phyloP scores from a whole-genome alignment of 2,888 invertebrate genomes.

The Cephus sareptanus region DNA sequence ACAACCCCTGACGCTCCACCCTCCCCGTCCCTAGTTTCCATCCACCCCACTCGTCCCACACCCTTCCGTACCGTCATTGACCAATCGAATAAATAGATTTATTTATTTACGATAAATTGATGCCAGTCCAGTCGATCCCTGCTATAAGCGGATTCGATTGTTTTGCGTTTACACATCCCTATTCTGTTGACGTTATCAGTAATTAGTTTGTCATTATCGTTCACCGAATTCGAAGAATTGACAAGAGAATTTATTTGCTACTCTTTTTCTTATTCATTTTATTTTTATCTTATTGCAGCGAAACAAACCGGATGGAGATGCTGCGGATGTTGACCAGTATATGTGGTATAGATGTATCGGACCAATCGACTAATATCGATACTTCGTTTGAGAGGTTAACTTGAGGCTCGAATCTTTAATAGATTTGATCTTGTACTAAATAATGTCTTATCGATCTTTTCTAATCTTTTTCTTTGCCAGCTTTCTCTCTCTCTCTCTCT shows the following conservation, averaged over 20 bases:
- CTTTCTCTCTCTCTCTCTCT: neutral
- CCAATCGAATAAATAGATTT: slow-evolving; percentile 55
- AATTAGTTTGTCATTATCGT: slow-evolving; percentile 60
- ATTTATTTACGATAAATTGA: slow-evolving; percentile 61
- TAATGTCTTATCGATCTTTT: neutral
- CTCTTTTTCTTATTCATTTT: neutral
- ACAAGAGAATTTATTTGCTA: neutral
- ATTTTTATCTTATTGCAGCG: neutral
- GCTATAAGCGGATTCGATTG: slow-evolving; percentile 46
- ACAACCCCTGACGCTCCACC: slow-evolving; percentile 5
- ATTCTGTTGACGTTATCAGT: slow-evolving; percentile 53
- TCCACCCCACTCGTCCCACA: neutral
- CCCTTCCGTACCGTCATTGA: neutral
- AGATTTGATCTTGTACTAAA: neutral
- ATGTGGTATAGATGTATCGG: too few relatives aligned
- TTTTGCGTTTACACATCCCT: slow-evolving; percentile 50
- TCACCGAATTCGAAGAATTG: slow-evolving; percentile 51
- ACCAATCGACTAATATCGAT: too few relatives aligned
- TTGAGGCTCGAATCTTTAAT: too few relatives aligned
- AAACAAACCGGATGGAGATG: neutral
- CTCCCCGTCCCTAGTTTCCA: neutral
- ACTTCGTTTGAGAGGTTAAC: too few relatives aligned
- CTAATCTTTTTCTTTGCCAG: neutral
- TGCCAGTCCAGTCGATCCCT: slow-evolving; percentile 27
- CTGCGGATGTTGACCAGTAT: too few relatives aligned